Base-by-base conservation (phyloP, 2,888 invertebrate species). In the Oligia fasciuncula region DNA sequence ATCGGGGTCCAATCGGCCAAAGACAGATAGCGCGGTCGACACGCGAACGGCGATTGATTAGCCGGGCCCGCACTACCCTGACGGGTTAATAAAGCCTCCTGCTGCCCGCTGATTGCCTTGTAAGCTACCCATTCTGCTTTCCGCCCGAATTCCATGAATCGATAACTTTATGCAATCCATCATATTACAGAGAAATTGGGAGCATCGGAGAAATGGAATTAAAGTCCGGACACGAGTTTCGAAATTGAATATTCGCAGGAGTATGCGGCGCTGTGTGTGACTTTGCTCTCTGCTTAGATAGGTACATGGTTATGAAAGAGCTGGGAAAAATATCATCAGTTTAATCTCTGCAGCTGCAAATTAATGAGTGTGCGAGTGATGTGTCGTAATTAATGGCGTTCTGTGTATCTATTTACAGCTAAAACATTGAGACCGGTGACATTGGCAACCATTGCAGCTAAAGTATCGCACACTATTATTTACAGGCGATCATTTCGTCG, bases 21-120 rank as follows among this genome's bases (percentile, higher is more conserved):
- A 96, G 96, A 97, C 95, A 96, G 96, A 97, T 96, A 96, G 96
- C 93, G 94, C 90, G 95, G 95, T 95, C 94, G 95, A 94, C 97
- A 96, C 96, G 96, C 97, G 94, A 96, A 93, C 96, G 91, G 90
- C 96, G 97, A 97, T 96, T 97, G 97, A 97, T 97, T 96, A 96
- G 95, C 92, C 92, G 89, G 91, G 92, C 95, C 96, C 95, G 95
- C 94, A 95, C 93, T 94, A 92, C 93, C 94, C 94, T 95, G 95
- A 95, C 96, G 96, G 95, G 95, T 96, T 96, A 96, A 97, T 96
- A 96, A 95, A 96, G 95, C 95, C 94, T 94, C 91, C 91, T 87
- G 92, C 91, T 94, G 92, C 92, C 92, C 92, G 93, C 95, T 95
- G 95, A 96, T 96, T 96, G 95, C 95, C 94, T 94, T 93, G 94